A percentile compares a stretch with the other conserved stretches of the same genome.
Conservation (phyloP, 2,113 vertebrate genomes). For the Trinectes maculatus region DNA sequence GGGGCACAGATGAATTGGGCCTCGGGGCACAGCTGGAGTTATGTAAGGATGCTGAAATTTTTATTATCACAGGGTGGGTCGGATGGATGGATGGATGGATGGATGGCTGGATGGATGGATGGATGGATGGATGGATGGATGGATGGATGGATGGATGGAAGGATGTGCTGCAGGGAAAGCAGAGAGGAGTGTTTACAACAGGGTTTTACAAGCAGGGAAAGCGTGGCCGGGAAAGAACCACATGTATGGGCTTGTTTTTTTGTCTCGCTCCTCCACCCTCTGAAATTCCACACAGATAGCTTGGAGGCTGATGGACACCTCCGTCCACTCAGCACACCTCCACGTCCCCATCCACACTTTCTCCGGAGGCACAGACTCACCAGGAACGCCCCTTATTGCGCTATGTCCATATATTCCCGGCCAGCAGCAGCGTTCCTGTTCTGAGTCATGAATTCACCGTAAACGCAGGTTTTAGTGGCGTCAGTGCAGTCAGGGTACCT, state of each 20-base stretch:
- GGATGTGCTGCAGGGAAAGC: slow-evolving; percentile 5
- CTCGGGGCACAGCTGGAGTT: slow-evolving; percentile 27
- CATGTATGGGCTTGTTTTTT: slow-evolving; percentile 53
- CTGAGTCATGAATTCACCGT: too few species aligned
- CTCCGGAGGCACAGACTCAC: slow-evolving; percentile 36
- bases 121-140: not conserved
- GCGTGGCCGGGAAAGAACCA: slow-evolving; percentile 3
- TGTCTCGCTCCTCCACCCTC: slow-evolving; percentile 27
- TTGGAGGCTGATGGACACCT: slow-evolving; percentile 44
- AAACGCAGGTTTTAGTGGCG: too few species aligned
- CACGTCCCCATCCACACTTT: slow-evolving; percentile 56
- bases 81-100: too few species aligned
- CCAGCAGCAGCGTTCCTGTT: too few species aligned
- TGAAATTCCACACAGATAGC: slow-evolving; percentile 65
- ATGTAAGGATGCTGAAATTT: too few species aligned
- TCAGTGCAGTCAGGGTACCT: too few species aligned
- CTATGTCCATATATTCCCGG: slow-evolving; percentile 5
- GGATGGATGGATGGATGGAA: slow-evolving; percentile 13
- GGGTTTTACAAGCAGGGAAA: slow-evolving; percentile 19
- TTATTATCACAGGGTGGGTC: too few species aligned
- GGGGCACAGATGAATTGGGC: slow-evolving; percentile 20
- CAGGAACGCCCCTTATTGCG: slow-evolving; percentile 17
- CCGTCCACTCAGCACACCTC: slow-evolving; percentile 11
- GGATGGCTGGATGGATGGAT: not conserved
- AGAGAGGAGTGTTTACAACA: slow-evolving; percentile 32